Evolutionary conservation across 2,888 invertebrate genomes (phyloP), one percentile per base, ranked within the genome.

Genomic region (Stramonita haemastoma): DNA sequence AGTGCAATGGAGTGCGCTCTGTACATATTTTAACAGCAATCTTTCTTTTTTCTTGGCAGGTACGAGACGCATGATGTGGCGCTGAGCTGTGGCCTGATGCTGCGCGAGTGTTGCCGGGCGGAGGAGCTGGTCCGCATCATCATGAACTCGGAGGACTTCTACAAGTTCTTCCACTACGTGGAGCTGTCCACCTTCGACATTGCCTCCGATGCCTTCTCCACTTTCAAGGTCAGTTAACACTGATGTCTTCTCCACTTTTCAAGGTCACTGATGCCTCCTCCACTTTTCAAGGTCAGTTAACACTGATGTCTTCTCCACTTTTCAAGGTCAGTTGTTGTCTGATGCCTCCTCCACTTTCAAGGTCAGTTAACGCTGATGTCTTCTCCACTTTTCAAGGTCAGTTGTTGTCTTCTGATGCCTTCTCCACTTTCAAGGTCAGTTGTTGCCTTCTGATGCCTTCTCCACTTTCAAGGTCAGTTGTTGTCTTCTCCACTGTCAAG

Each of bases 271-370:
- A n/a, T n/a, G n/a, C n/a, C n/a, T n/a, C n/a, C n/a, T n/a, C n/a
- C n/a, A n/a, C n/a, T n/a, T n/a, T 46, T 46, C 46, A 46, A 46
- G 46, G 46, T 46, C 46, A 46, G 46, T 46, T 46, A 8, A 5
- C 8, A 8, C 8, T 46, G 46, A 99, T 97, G 99, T 99, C 97
- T 99, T 99, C 97, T 99, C 99, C 96, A 99, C 99, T n/a, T 93
- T 99, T 99, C 97, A 99, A 99, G 98, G 99, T 98, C 96, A 88
- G 87, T 46, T 46, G 46, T 99, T 96, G 99, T 99, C 96, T 99
- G 99, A 99, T 97, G 99, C 99, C 97, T 99, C 99, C 97, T 99
- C 99, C 96, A 99, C 99, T 93, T 99, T 99, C 97, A 99, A 99
- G 98, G 99, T 98, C 96, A 88, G 87, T 70, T 13, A 13, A 2